Conservation (phyloP, 1,140 invertebrate genomes). For the Saxidomus purpurata region DNA sequence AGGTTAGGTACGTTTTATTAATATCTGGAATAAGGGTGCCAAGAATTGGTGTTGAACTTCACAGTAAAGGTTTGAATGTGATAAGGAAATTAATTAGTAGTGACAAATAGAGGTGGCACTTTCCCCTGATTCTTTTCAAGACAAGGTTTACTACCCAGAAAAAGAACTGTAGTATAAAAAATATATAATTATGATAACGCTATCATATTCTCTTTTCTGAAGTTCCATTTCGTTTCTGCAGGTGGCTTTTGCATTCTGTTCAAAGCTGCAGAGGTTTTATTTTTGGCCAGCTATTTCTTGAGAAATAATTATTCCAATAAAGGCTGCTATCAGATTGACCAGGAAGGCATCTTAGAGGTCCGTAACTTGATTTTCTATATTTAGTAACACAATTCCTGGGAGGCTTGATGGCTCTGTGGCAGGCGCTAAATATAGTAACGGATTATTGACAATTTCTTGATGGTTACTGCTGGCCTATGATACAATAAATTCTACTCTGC, state of each 20-base stretch:
- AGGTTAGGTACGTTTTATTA: no score
- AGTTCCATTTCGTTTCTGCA: background rate
- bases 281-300: background rate
- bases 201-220: background rate
- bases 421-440: constrained; percentile 26
- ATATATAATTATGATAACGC: no score
- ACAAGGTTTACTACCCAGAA: no score
- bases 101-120: no score
- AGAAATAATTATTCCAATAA: background rate
- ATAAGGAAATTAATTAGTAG: no score
- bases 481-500: constrained; percentile 39
- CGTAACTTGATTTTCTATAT: constrained; percentile 32
- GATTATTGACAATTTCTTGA: constrained; percentile 50
- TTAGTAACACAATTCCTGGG: constrained; percentile 46
- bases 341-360: background rate
- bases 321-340: background rate
- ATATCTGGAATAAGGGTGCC: no score
- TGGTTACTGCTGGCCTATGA: constrained; percentile 30
- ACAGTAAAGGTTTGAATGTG: no score
- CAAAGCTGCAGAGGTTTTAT: background rate
- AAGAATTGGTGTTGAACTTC: no score
- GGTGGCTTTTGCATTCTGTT: background rate
- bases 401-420: constrained; percentile 15
- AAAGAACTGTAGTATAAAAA: no score
- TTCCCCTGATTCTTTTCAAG: no score